Conservation (phyloP, 2,797 vertebrate genomes). For the Galaxias olidus region DNA sequence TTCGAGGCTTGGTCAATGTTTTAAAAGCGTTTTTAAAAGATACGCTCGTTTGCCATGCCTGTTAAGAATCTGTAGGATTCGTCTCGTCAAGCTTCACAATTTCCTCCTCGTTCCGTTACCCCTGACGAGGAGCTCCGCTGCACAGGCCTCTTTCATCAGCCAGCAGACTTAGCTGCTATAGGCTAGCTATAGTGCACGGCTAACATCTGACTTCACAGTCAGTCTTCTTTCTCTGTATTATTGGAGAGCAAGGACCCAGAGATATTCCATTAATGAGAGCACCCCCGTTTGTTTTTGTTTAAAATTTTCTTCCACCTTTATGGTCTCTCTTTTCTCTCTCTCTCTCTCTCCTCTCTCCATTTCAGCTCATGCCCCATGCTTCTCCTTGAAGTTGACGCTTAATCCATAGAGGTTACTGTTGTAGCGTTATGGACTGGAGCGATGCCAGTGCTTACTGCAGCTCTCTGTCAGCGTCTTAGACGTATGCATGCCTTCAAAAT, state of each 20-base stretch:
- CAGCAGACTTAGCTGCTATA: not conserved
- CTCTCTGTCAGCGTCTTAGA: not conserved
- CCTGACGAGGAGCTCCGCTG: too few species aligned
- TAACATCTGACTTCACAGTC: too few species aligned
- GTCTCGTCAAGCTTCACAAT: too few species aligned
- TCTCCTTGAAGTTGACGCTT: conserved; percentile 8
- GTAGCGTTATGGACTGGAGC: conserved; percentile 15
- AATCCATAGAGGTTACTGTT: conserved; percentile 5
- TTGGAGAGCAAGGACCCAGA: not conserved
- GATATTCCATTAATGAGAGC: conserved; percentile 9
- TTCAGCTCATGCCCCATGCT: not conserved
- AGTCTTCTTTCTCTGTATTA: not conserved
- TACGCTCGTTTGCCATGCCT: too few species aligned
- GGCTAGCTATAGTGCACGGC: not conserved
- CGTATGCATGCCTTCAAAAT: not conserved
- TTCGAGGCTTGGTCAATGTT: too few species aligned
- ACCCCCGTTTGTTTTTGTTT: not conserved
- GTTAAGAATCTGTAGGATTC: too few species aligned
- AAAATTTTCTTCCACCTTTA: conserved; percentile 1
- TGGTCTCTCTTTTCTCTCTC: not conserved
- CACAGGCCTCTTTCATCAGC: not conserved
- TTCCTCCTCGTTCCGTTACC: too few species aligned
- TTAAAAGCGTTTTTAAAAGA: too few species aligned
- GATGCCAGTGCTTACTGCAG: conserved; percentile 1
- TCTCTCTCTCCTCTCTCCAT: not conserved